Evolutionary conservation across 2,113 vertebrate species (phyloP), one percentile per base, ranked within the genome.

Genomic region (Eleginops maclovinus): DNA sequence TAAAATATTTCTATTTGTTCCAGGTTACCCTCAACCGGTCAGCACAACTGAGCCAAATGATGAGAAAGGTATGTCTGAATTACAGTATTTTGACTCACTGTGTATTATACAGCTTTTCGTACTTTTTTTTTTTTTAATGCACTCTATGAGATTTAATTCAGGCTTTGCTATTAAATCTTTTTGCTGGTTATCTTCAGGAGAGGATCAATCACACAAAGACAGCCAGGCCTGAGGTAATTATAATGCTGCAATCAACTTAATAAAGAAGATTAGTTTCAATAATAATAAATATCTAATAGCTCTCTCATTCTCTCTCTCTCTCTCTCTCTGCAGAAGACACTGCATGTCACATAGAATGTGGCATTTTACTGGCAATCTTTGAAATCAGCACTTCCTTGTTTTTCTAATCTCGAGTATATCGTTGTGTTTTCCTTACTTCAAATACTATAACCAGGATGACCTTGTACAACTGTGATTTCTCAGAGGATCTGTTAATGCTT

Each of bases 41-140:
- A 0, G 0, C 9, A 1, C 0, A 9, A 0, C 0, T 0, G 19
- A 55, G 0, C 0, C 0, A 7, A 22, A 19, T 2, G 0, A 0
- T 2, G 50, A 85, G 6, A 19, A 31, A 36, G 67, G 89, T 92
- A 82, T 26, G 64, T 56, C 15, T 46, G 1, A 10, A 41, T 21
- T 0, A 5, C 50, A 64, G 14, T 16, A 12, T 0, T 72, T 36
- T 74, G 0, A 69, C 0, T 16, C 3, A 9, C 24, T 47, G 0
- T 58, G 46, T 61, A 10, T 16, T 41, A 56, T 41, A 0, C 12
- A 21, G 16, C 6, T 31, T 51, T 24, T 11, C 2, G 15, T 4
- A 0, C 5, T 0, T 31, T 31, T 31, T 36, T n/a, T 12, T 50
- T 47, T 36, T 61, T 1, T 65, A 15, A 19, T n/a, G 4, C 15